These are phyloP conservation scores for Spinus olivaceus DNA, from an alignment of 2,797 vertebrate genomes.

Conservation along the genomic window DNA sequence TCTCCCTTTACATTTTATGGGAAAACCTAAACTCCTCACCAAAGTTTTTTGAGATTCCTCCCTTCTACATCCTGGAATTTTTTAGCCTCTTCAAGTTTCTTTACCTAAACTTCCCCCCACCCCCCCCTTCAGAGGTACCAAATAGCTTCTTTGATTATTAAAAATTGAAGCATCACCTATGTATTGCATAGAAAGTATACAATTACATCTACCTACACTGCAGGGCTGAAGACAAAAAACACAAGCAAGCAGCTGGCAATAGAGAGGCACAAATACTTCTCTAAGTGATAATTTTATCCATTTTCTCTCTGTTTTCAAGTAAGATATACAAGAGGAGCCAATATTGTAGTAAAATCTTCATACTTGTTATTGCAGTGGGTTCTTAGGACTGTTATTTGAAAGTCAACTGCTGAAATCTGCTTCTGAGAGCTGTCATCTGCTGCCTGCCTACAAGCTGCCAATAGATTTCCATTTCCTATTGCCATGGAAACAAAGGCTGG, in stretches of 20 bases:
- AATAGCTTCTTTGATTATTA: not conserved
- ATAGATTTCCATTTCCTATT: not conserved
- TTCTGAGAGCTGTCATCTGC: slow-evolving; percentile 55
- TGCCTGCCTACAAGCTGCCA: slow-evolving; percentile 44
- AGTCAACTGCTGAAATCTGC: slow-evolving; percentile 32
- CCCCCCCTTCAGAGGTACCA: not conserved
- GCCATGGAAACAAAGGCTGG: slow-evolving; percentile 32
- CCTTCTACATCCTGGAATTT: not conserved
- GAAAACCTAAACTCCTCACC: not conserved
- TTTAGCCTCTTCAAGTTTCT: not conserved
- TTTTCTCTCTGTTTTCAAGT: not conserved
- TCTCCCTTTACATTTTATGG: not conserved
- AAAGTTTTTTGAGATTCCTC: not conserved
- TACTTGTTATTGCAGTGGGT: not conserved
- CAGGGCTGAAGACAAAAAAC: not conserved
- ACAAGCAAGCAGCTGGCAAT: not conserved
- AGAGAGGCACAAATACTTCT: not conserved
- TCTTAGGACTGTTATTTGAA: slow-evolving; percentile 22
- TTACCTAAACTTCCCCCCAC: not conserved
- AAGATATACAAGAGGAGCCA: not conserved
- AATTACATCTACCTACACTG: not conserved
- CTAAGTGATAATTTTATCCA: not conserved
- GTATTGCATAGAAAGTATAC: not conserved
- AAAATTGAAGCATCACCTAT: not conserved
- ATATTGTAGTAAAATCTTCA: not conserved